Evolutionary conservation across 2,797 vertebrate genomes (phyloP).

Genomic region (Champsocephalus gunnari): DNA sequence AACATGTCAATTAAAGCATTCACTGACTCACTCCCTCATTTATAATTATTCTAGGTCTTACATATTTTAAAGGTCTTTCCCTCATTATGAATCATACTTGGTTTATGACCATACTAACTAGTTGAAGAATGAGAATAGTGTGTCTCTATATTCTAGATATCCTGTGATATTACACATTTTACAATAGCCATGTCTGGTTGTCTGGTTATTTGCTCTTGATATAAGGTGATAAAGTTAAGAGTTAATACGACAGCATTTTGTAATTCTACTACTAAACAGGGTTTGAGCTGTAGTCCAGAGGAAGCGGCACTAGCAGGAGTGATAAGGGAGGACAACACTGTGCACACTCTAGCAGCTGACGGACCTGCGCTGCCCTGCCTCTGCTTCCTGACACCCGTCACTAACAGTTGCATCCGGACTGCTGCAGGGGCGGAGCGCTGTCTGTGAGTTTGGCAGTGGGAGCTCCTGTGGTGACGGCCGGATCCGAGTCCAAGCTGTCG

Average conservation of each 20-base stretch:
- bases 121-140: slow-evolving; percentile 55
- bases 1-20: slow-evolving; percentile 67
- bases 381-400: slow-evolving; percentile 56
- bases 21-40: slow-evolving; percentile 59
- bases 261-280: slow-evolving; percentile 68
- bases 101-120: slow-evolving; percentile 63
- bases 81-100: slow-evolving; percentile 57
- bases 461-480: slow-evolving; percentile 86
- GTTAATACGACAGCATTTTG: slow-evolving; percentile 67
- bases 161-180: slow-evolving; percentile 66
- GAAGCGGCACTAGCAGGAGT: slow-evolving; percentile 65
- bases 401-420: slow-evolving; percentile 94
- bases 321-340: slow-evolving; percentile 49
- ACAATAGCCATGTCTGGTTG: slow-evolving; percentile 61
- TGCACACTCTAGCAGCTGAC: slow-evolving; percentile 56
- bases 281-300: slow-evolving; percentile 69
- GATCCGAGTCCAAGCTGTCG: slow-evolving; percentile 93
- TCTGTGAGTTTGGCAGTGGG: slow-evolving; percentile 93
- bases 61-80: slow-evolving; percentile 63
- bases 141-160: slow-evolving; percentile 64
- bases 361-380: slow-evolving; percentile 45
- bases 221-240: slow-evolving; percentile 68
- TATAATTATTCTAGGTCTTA: slow-evolving; percentile 63
- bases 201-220: slow-evolving; percentile 71
- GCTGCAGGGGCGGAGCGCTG: slow-evolving; percentile 90